Base-by-base conservation (phyloP, 2,888 invertebrate genomes). In the Eurytoma californica region DNA sequence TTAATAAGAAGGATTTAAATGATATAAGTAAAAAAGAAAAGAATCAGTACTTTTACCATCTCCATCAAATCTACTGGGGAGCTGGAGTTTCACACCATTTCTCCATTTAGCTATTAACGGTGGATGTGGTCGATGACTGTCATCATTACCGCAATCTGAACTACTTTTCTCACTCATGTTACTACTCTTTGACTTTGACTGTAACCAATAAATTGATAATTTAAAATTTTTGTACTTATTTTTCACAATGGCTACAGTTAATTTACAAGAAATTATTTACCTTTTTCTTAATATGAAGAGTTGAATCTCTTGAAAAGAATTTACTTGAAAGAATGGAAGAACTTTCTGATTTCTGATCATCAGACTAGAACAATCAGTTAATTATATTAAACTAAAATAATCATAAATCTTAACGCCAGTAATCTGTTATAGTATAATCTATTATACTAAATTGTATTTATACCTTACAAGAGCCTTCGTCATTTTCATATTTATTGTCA, bases 341-440 rank as follows among this genome's bases (percentile, higher is more conserved):
- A 84, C 94, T 92, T 87, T 95, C 95, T 0, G 95, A 95, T 81
- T 94, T 93, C 90, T 94, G 94, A 87, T 94, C 94, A 85, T 95
- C 94, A 75, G 94, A 94, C 93, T 94, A 84, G 55, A 89, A 87
- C 82, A 72, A 80, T 68, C 30, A 82, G 30, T 60, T 51, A 61
- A 51, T 69, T 24, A 47, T 47, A 47, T 20, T 16, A 65, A 58
- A 55, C 58, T 39, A 65, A 14, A 55, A 20, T 49, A 28, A n/a
- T 68, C 57, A 18, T 30, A 53, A 47, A 60, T 63, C 65, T 49
- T 51, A 58, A 30, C 3, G 30, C 16, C 55, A 20, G 20, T 16
- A 49, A 1, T 24, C 24, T 24, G 2, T 24, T 24, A 24, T 24
- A n/a, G n/a, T n/a, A n/a, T n/a, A n/a, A n/a, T n/a, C n/a, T n/a